Conservation (phyloP, 2,797 vertebrate genomes). For the Telmatherina bonti region DNA sequence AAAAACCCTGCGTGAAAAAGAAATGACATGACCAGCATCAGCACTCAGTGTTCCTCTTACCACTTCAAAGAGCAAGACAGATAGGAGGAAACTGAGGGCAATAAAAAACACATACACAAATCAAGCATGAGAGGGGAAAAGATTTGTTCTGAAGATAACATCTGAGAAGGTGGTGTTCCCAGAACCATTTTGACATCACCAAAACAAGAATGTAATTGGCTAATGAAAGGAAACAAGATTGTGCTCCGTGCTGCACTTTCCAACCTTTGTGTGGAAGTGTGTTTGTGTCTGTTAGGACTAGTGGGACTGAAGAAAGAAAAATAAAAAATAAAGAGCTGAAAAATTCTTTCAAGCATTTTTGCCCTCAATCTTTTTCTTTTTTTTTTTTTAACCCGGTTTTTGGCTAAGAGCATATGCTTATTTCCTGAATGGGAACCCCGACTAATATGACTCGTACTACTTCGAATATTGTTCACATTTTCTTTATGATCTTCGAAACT, state of each 20-base stretch:
- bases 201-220: slow-evolving; percentile 68
- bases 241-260: slow-evolving; percentile 60
- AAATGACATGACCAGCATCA: slow-evolving; percentile 29
- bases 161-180: slow-evolving; percentile 68
- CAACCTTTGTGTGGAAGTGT: slow-evolving; percentile 32
- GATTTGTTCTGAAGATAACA: slow-evolving; percentile 68
- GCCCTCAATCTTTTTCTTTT: background rate
- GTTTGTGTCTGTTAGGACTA: slow-evolving; percentile 20
- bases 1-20: slow-evolving; percentile 36
- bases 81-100: slow-evolving; percentile 40
- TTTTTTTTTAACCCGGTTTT: background rate
- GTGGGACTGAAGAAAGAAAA: slow-evolving; percentile 11
- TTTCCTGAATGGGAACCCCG: no score
- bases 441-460: no score
- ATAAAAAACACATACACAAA: slow-evolving; percentile 65
- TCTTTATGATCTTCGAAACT: no score
- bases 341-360: background rate
- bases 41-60: slow-evolving; percentile 44
- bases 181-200: slow-evolving; percentile 70
- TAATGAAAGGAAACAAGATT: slow-evolving; percentile 76
- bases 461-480: no score
- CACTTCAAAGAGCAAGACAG: slow-evolving; percentile 46
- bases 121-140: slow-evolving; percentile 51
- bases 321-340: slow-evolving; percentile 6
- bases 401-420: background rate